Conservation (phyloP, 2,797 vertebrate species). For the Threskiornis aethiopicus region DNA sequence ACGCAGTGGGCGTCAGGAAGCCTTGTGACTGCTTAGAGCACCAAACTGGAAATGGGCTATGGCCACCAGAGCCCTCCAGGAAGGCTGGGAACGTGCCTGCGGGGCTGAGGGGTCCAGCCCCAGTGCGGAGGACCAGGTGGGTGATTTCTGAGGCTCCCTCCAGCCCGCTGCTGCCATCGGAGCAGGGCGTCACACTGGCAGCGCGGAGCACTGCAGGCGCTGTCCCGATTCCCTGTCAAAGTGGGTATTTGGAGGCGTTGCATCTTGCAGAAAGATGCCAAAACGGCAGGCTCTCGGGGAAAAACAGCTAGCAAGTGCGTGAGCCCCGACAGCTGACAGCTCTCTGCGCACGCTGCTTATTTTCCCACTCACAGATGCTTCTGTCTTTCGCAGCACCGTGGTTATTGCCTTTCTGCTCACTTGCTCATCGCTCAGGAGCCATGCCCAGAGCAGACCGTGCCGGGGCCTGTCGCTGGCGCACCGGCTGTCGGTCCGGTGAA, state of each 20-base stretch:
- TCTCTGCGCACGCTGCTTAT: neutral
- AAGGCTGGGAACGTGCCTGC: neutral
- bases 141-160: neutral
- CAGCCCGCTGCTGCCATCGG: neutral
- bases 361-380: neutral
- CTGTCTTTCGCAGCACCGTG: neutral
- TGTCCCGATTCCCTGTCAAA: too few species aligned
- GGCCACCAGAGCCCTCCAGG: neutral
- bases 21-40: neutral
- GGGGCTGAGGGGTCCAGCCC: neutral
- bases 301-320: too few species aligned
- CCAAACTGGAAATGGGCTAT: rapidly evolving
- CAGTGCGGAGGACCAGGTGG: too few species aligned
- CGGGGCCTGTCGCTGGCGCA: too few species aligned
- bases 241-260: neutral
- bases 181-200: neutral
- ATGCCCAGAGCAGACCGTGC: too few species aligned
- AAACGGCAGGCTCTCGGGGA: rapidly evolving
- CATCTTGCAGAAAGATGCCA: neutral
- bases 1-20: neutral
- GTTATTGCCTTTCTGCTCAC: neutral
- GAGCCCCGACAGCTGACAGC: neutral
- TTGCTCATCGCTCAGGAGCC: neutral
- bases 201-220: too few species aligned
- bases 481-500: neutral